Base-by-base conservation (phyloP, 2,888 invertebrate species). In the Lampropteryx suffumata region DNA sequence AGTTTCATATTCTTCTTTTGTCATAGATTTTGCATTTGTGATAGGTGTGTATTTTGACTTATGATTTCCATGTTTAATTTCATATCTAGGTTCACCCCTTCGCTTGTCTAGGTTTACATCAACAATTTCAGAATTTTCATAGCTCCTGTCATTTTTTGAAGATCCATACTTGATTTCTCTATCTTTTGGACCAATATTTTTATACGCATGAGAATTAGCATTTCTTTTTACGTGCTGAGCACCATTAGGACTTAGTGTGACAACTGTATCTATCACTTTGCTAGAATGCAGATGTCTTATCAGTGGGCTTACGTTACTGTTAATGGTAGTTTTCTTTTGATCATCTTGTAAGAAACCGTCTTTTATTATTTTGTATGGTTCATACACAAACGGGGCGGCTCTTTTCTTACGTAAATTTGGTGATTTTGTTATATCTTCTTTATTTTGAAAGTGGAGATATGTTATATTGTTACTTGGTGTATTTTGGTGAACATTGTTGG, bases 291-390 rank as follows among this genome's bases (percentile, higher is more conserved):
- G 62, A 65, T 89, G 84, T 58, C 79, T 87, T 55, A 88, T 84
- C 3, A 86, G 66, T n/a, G 90, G 90, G 47, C 86, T 85, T 9
- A 85, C 74, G 53, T 86, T 87, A 52, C 79, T 73, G 2, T 73
- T 71, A 7, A 83, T 79, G 5, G 82, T 81, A 21, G 84, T 82
- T 72, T 88, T 89, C 50, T 85, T 89, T 1, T 82, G 79, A 46
- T 86, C 88, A 45, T 87, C 89, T 51, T 74, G 78, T 24, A 73
- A 58, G 69, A 83, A 84, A 14, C 75, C 75, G 37, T 89, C 88
- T 64, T 76, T 79, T 37, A 90, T 85, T 24, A 90, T 86, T 76
- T 90, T 90, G 49, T 90, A 90, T 0, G 90, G 90, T 64, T 90
- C 90, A 57, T 90, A 90, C 4, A 83, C 65, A 73, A 90, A 90